Evolutionary conservation across 2,888 invertebrate genomes (phyloP), one percentile per base, ranked within the genome.

Genomic region (Philonicus albiceps): DNA sequence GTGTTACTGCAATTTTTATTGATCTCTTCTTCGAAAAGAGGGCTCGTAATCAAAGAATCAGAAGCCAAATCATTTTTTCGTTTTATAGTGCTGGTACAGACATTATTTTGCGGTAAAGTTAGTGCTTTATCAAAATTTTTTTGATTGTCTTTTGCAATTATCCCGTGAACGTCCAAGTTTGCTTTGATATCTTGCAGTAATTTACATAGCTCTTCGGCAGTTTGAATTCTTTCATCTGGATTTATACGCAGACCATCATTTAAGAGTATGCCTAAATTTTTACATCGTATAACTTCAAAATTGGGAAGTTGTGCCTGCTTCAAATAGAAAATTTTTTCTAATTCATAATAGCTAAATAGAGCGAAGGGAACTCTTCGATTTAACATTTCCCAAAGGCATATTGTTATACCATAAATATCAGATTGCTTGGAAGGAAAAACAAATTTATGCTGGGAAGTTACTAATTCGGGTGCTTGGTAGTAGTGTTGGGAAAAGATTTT

Each of bases 321-420:
- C 0, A 87, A 76, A 19, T 53, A 74, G 30, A 87, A 86, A 27
- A 88, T 53, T 34, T 88, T 87, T 80, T 88, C 87, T 16, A 89
- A 72, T 85, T 89, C 89, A 31, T 75, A 49, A 31, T 88, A 85
- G 72, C 81, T 88, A 76, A 87, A 88, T 34, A 88, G 83, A 5
- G 86, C 88, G 86, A 87, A 89, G 30, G 89, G 89, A 72, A 88
- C 86, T 86, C 87, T 87, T 13, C 86, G 43, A 80, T 89, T 89
- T 30, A 89, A 55, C 43, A 88, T 80, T 86, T 89, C 89, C 89
- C 89, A 89, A 16, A 89, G 64, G 27, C 89, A 55, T 16, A 89
- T 81, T 30, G 88, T 86, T 49, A 89, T 74, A 11, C 86, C 80
- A 84, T 88, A 89, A 8, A 88, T 86, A 86, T 89, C 89, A 1